Evolutionary conservation across 37 sponge, comb jelly and placozoan genomes (phyloP), one percentile per base, ranked within the genome.

Genomic region (Cliona cf. orientalis): DNA sequence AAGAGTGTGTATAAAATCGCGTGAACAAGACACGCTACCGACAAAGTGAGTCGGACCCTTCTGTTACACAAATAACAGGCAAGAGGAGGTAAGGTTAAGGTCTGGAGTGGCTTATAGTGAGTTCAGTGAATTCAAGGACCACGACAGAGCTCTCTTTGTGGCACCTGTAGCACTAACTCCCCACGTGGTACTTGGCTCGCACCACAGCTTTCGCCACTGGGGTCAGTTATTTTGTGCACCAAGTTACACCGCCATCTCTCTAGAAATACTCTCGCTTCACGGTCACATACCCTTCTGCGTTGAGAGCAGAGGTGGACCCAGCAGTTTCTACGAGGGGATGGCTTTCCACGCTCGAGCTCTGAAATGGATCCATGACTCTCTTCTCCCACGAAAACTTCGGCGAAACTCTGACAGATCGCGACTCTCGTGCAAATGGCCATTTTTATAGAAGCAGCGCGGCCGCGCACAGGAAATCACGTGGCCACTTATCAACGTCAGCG

Each of bases 241-340:
- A 75, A 22, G n/a, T n/a, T n/a, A 59, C 57, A 39, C 29, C 45
- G 61, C 81, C 72, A 71, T 40, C 81, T 80, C 87, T 56, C 9
- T 69, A 81, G 40, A 69, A 81, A 81, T 69, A 81, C 81, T 38
- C 39, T 68, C 35, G 57, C 72, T 65, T 59, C 46, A 66, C 44
- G 87, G 75, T 80, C 70, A 44, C 87, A 59, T 80, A 87, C 87
- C 87, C 87, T 41, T 74, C 87, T 87, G 87, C 87, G 74, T 68
- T 74, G 55, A 55, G 57, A 87, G 87, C 87, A 87, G 87, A 73
- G 81, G 87, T 67, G 76, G 81, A 74, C 68, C 81, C 80, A 60
- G 59, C 73, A 79, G 66, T 80, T 87, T 79, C 87, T 79, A 73
- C 53, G 28, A 53, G 75, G 26, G 81, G 75, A 66, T 80, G 72